A percentile compares a stretch with the other conserved stretches of the same genome.
Evolutionary conservation across 2,888 invertebrate species (phyloP).

Genomic region (Ctena decussata): DNA sequence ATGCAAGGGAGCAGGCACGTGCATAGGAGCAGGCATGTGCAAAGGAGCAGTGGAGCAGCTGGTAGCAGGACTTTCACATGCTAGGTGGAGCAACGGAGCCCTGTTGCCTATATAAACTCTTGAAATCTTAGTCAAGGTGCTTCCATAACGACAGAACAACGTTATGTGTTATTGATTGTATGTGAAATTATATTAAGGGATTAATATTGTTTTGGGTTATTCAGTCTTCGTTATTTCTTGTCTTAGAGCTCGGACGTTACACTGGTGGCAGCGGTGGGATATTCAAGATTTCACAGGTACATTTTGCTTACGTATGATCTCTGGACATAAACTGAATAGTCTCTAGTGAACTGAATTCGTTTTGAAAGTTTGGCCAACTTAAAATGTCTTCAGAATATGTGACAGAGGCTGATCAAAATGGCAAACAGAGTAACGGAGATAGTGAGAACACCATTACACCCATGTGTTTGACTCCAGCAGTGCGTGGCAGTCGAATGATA

Average conservation of each 20-base stretch:
- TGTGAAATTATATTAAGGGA: too few species aligned
- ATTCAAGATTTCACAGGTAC: not conserved
- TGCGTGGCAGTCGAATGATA: not conserved
- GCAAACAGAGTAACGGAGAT: not conserved
- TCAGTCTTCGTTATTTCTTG: not conserved
- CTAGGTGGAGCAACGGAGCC: too few species aligned
- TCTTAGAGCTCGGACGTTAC: not conserved
- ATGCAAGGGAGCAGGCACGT: too few species aligned
- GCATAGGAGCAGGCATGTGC: too few species aligned
- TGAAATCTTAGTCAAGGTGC: too few species aligned
- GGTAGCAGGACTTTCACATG: too few species aligned
- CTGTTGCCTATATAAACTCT: too few species aligned
- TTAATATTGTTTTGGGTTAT: too few species aligned
- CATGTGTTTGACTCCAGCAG: not conserved
- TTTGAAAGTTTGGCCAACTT: not conserved
- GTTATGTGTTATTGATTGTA: too few species aligned
- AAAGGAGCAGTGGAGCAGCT: too few species aligned
- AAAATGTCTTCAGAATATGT: not conserved
- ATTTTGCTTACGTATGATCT: not conserved
- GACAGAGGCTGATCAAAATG: not conserved
- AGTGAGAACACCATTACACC: not conserved
- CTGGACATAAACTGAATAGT: not conserved
- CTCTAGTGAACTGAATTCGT: not conserved
- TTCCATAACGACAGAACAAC: too few species aligned
- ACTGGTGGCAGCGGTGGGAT: not conserved